A percentile compares a stretch with the other conserved stretches of the same genome.
Evolutionary conservation across 2,797 vertebrate species (phyloP).

Genomic region (Dromococcyx pavoninus): DNA sequence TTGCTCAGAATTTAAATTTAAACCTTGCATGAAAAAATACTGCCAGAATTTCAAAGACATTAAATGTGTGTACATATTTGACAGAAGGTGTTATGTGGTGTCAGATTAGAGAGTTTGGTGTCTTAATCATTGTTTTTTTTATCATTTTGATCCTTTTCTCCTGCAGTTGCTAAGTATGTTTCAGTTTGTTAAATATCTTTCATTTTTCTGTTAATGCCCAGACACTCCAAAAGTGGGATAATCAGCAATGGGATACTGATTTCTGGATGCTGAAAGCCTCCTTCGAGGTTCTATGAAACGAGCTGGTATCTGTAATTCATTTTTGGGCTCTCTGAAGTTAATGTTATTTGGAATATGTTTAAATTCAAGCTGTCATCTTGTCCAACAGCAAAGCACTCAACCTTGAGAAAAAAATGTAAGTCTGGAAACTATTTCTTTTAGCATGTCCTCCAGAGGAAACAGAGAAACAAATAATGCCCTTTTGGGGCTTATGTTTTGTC

Average conservation of each 20-base stretch:
- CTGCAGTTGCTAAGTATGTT: not conserved
- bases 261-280: not conserved
- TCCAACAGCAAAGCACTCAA: not conserved
- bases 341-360: not conserved
- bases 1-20: not conserved
- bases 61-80: fast-evolving
- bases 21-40: not conserved
- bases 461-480: not conserved
- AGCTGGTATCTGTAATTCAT: not conserved
- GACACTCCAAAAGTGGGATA: not conserved
- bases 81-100: not conserved
- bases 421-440: not conserved
- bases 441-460: not conserved
- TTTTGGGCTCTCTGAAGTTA: not conserved
- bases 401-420: not conserved
- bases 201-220: not conserved
- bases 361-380: not conserved
- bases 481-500: not conserved
- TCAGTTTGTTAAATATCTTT: not conserved
- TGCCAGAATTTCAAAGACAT: not conserved
- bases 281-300: not conserved
- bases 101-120: not conserved
- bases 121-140: not conserved
- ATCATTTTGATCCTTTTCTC: not conserved
- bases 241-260: not conserved